Evolutionary conservation across 1,140 invertebrate genomes (phyloP), one percentile per base, ranked within the genome.

Genomic region (Gryon sp.): DNA sequence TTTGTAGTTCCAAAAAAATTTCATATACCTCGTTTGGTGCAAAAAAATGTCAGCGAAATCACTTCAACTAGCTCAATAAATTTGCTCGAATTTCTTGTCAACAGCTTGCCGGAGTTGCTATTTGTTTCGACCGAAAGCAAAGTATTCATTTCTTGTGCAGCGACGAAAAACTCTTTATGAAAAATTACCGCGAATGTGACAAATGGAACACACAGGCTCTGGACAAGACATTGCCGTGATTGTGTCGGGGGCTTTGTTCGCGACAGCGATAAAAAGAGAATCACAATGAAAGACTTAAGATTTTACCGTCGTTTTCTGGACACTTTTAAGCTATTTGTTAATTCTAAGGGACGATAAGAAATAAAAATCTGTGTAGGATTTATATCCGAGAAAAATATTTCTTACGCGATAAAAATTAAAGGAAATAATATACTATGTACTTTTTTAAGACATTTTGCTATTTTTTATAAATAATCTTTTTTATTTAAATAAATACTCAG

Each of bases 121-220:
- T 72, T 72, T 72, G 68, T 72, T 62, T 72, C n/a, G 45, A 40
- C 36, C 30, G n/a, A 18, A 55, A 53, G 30, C 15, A 40, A 62
- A 46, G 53, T 73, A 63, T 73, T 65, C 36, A 52, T 65, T 74
- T 59, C 66, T 65, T 52, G 20, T 15, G 2, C n/a, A 9, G 14
- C 3, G 30, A n/a, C 15, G 57, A 52, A 69, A 52, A 70, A 45
- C 38, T 8, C 34, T 53, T 60, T 65, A 66, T 74, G 60, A 74
- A 59, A 74, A 74, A 74, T 74, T 74, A 66, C 52, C 43, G 16
- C 36, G 45, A 60, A 66, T 66, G 70, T 74, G 70, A 74, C 60
- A 66, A 74, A 74, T 74, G 52, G 60, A 43, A 59, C 41, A 20
- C 48, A 24, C 19, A 9, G 43, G 11, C n/a, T n/a, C 32, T 19